Conservation (phyloP, 92 coral and sea anemone genomes). For the Epizoanthus ramosus region DNA sequence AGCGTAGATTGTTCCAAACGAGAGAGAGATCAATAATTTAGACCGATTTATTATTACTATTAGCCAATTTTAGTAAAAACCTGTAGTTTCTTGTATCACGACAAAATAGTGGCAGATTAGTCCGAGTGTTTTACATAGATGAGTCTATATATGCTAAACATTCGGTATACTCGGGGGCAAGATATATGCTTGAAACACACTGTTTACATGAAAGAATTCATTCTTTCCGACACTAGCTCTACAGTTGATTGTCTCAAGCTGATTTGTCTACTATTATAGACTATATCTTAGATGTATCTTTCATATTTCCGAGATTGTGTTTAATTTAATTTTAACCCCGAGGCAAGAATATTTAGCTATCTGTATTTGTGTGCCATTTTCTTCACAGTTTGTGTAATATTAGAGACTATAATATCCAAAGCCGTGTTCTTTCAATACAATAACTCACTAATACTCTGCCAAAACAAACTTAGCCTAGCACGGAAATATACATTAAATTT, state of each 20-base stretch:
- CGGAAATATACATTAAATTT: constrained; percentile 25
- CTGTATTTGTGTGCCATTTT: not conserved
- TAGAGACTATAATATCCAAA: not conserved
- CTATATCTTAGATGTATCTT: not conserved
- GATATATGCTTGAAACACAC: not conserved
- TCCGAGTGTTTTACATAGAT: too few species aligned
- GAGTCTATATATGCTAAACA: not conserved
- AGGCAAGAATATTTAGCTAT: not conserved
- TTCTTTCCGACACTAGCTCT: not conserved
- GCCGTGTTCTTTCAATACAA: constrained; percentile 3
- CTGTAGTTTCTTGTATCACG: too few species aligned
- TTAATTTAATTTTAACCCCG: not conserved
- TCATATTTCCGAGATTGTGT: not conserved
- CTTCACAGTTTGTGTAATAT: not conserved
- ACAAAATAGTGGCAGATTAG: too few species aligned
- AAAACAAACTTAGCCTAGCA: constrained; percentile 10
- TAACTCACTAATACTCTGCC: constrained; percentile 1
- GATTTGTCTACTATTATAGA: not conserved
- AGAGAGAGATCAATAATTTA: too few species aligned
- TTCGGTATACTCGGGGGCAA: not conserved
- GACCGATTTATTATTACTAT: too few species aligned
- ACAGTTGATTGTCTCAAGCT: not conserved
- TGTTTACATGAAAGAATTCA: constrained; percentile 14
- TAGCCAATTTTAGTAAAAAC: too few species aligned
- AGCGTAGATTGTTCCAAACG: not conserved